These are phyloP conservation scores for Erpobdella octoculata DNA, from an alignment of 2,888 invertebrate genomes.

Conservation along the genomic window DNA sequence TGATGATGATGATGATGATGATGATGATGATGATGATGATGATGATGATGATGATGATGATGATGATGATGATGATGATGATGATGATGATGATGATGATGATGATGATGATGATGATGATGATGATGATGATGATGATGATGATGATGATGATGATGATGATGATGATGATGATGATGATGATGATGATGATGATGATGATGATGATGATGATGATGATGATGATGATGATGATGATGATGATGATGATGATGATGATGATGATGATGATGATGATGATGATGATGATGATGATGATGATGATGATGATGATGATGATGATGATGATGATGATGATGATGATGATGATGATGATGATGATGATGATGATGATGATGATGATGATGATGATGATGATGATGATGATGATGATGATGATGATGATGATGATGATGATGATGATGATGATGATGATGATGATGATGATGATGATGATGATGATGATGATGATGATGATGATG, in stretches of 20 bases:
- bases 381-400: neutral
- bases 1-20: constrained; percentile 1
- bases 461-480: neutral
- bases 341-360: neutral
- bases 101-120: constrained; percentile 1
- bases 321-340: neutral
- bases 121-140: constrained; percentile 1
- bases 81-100: constrained; percentile 1
- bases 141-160: constrained; percentile 1
- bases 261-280: neutral
- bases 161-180: constrained; percentile 1
- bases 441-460: neutral
- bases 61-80: neutral
- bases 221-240: neutral
- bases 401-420: neutral
- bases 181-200: neutral
- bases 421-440: neutral
- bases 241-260: neutral
- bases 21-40: neutral
- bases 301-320: neutral
- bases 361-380: neutral
- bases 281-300: neutral
- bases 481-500: neutral
- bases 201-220: neutral
- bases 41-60: neutral